These are phyloP conservation scores for Tortrix viridana DNA, from an alignment of 2,888 invertebrate genomes.

Conservation along the genomic window DNA sequence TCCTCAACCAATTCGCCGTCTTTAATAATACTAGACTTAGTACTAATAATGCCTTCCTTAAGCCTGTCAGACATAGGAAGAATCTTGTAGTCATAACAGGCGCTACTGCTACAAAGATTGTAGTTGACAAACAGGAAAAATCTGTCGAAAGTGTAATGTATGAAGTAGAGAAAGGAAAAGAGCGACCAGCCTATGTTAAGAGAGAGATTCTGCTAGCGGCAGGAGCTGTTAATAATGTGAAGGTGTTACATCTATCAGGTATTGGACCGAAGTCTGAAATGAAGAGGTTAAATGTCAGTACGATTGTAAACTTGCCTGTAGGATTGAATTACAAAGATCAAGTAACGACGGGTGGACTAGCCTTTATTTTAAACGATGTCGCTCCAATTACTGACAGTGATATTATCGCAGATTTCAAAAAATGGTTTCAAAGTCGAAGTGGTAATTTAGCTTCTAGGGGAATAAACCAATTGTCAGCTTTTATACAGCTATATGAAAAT, in stretches of 20 bases:
- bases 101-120: constrained; percentile 71
- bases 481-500: constrained; percentile 73
- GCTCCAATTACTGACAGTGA: constrained; percentile 62
- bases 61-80: constrained; percentile 70
- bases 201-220: constrained; percentile 72
- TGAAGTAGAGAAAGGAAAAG: constrained; percentile 73
- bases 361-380: constrained; percentile 69
- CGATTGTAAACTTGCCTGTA: constrained; percentile 67
- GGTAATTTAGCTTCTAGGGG: constrained; percentile 76
- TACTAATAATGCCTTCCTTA: constrained; percentile 72
- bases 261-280: constrained; percentile 70
- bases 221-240: constrained; percentile 78
- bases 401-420: constrained; percentile 73
- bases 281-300: constrained; percentile 67
- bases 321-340: constrained; percentile 78
- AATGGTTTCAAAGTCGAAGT: constrained; percentile 71
- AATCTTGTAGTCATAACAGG: constrained; percentile 71
- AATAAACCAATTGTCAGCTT: constrained; percentile 76
- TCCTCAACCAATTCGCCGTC: constrained; percentile 73
- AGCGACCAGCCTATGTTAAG: constrained; percentile 69
- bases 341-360: constrained; percentile 73
- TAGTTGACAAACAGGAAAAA: constrained; percentile 69
- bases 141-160: constrained; percentile 71
- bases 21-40: constrained; percentile 76
- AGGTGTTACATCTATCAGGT: constrained; percentile 72